Percentiles rank a stretch among this genome's conserved stretches.
phyloP scores from a whole-genome alignment of 2,797 vertebrate genomes.

The Numenius phaeopus region DNA sequence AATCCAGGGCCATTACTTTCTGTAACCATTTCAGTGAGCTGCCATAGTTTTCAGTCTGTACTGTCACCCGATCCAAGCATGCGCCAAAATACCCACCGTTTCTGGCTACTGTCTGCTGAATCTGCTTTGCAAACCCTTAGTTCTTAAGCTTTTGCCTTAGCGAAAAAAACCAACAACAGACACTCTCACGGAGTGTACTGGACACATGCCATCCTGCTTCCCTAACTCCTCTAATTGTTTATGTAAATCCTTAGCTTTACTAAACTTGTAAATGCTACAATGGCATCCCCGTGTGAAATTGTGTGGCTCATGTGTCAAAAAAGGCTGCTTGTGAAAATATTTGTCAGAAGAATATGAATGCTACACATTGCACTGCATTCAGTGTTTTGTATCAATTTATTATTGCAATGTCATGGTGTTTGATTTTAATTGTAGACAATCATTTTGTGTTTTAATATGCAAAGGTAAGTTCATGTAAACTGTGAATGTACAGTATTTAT shows the following conservation, averaged over 20 bases:
- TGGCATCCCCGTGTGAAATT: constrained; percentile 78
- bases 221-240: constrained; percentile 68
- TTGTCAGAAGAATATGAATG: constrained; percentile 79
- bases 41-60: constrained; percentile 92
- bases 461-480: constrained; percentile 81
- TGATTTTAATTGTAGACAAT: constrained; percentile 76
- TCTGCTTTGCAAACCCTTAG: constrained; percentile 83
- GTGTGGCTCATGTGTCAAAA: constrained; percentile 85
- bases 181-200: constrained; percentile 66
- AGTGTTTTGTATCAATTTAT: constrained; percentile 70
- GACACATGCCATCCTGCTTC: constrained; percentile 78
- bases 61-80: constrained; percentile 87
- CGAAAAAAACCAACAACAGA: constrained; percentile 59
- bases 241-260: constrained; percentile 78
- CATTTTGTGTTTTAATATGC: constrained; percentile 73
- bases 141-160: constrained; percentile 83
- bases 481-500: constrained; percentile 49
- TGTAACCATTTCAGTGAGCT: constrained; percentile 95
- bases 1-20: constrained; percentile 84
- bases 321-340: constrained; percentile 84
- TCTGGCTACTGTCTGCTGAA: constrained; percentile 84
- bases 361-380: constrained; percentile 80
- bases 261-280: constrained; percentile 76
- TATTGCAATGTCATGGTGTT: constrained; percentile 75
- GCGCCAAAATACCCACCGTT: constrained; percentile 82